Evolutionary conservation across 2,113 vertebrate species (phyloP).

Genomic region (Hippocampus comes): DNA sequence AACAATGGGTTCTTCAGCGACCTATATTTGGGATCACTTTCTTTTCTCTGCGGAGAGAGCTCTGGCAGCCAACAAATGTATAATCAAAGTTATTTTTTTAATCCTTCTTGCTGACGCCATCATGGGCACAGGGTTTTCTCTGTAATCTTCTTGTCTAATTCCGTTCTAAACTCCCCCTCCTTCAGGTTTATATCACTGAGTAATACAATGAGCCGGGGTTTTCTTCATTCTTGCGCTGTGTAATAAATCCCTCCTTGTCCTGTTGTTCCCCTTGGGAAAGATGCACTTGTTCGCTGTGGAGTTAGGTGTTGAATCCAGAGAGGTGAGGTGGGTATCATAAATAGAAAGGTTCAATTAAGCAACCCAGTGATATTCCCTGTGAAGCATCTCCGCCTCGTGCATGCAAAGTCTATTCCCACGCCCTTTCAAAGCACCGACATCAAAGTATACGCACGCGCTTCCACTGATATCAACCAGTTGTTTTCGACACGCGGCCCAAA

Average conservation of each 20-base stretch:
- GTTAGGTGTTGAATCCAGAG: conserved; percentile 32
- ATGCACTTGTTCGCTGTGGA: conserved; percentile 28
- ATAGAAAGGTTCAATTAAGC: conserved; percentile 68
- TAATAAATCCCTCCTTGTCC: conserved; percentile 47
- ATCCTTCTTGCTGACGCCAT: conserved; percentile 53
- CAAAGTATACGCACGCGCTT: conserved; percentile 49
- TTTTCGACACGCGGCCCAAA: conserved; percentile 11
- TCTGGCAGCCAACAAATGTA: conserved; percentile 58
- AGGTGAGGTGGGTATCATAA: conserved; percentile 54
- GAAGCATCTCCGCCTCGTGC: conserved; percentile 45
- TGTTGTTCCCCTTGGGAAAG: conserved; percentile 33
- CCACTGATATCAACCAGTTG: conserved; percentile 39
- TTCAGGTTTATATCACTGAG: conserved; percentile 56
- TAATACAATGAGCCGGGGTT: conserved; percentile 55
- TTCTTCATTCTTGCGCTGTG: conserved; percentile 34
- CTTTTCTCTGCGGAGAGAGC: conserved; percentile 53
- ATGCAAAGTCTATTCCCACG: conserved; percentile 56
- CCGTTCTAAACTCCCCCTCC: conserved; percentile 46
- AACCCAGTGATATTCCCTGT: conserved; percentile 45
- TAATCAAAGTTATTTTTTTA: conserved; percentile 50
- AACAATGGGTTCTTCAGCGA: conserved; percentile 56
- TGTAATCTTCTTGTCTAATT: conserved; percentile 70
- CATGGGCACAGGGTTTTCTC: conserved; percentile 45
- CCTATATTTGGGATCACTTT: conserved; percentile 44
- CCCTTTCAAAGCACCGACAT: conserved; percentile 51